Conservation (phyloP, 2,797 vertebrate species). For the Paguma larvata region DNA sequence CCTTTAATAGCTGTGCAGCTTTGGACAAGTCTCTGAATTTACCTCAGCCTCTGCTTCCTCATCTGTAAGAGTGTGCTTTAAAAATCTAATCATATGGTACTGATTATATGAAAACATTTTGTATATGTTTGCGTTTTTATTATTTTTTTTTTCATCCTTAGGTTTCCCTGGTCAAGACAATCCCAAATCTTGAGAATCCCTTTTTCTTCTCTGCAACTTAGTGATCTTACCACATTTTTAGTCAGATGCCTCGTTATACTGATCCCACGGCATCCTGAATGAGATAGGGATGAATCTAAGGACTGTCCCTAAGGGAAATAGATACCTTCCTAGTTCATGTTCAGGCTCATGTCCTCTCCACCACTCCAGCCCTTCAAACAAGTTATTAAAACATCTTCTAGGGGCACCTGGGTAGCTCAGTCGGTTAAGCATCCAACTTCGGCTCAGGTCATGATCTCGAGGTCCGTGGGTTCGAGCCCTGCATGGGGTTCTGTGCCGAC, state of each 20-base stretch:
- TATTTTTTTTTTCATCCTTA: conserved; percentile 14
- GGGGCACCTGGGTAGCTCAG: too few relatives aligned
- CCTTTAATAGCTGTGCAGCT: background rate
- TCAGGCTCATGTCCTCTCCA: background rate
- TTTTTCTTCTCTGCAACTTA: conserved; percentile 47
- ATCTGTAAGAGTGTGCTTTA: conserved; percentile 1
- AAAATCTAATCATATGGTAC: background rate
- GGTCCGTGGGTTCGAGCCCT: too few relatives aligned
- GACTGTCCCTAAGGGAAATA: background rate
- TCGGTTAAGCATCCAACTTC: too few relatives aligned
- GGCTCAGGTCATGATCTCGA: too few relatives aligned
- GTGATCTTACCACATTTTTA: background rate
- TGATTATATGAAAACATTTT: conserved; percentile 42
- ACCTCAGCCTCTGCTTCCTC: background rate
- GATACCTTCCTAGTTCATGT: background rate
- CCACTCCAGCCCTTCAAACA: conserved; percentile 1
- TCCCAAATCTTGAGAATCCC: background rate
- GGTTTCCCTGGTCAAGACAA: background rate
- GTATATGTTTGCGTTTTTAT: background rate
- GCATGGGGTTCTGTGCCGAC: too few relatives aligned
- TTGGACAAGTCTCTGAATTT: conserved; percentile 43
- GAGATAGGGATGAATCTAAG: background rate
- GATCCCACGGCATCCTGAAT: background rate
- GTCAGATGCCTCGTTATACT: background rate
- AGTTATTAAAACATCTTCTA: background rate